Base-by-base conservation (phyloP, 2,113 vertebrate species). In the Carlito syrichta region DNA sequence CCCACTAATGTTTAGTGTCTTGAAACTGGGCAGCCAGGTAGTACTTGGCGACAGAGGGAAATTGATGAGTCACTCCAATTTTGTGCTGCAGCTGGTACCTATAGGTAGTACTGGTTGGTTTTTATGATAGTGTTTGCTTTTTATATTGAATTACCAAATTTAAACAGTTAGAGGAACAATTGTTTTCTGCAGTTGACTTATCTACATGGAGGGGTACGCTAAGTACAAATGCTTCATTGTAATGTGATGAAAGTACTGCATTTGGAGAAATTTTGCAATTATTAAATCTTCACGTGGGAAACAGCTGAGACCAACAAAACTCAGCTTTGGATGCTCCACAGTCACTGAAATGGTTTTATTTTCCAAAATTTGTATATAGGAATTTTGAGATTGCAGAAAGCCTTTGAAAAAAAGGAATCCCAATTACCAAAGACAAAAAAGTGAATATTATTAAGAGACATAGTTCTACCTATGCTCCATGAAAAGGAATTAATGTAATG, bases 41-140 rank as follows among this genome's bases (percentile, higher is more conserved):
- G 89, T 88, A 77, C 77, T 97, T 97, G 95, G 96, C 89, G 63
- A 97, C 54, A 95, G 93, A 91, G 73, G 86, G 87, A 92, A 96
- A 91, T 6, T 86, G 91, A 9, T 63, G 81, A 85, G 81, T 69
- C 38, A 48, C 0, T 74, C 50, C 69, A 96, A 91, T 95, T 97
- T 82, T 74, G 3, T 56, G 79, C 71, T 97, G 79, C 88, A 97
- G 81, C 94, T 81, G 78, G 85, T 82, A 91, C 87, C 92, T 91
- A 54, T 52, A 95, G 91, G 90, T 93, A 96, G 74, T 79, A 95
- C 77, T 66, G 6, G 91, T 97, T 95, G 68, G n/a, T 92, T 97
- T 96, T 91, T 95, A 66, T 63, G 45, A 50, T 66, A 74, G 20
- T 19, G 17, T 95, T 94, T 76, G n/a, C 32, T 83, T 94, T 66